These are phyloP conservation scores for Etia nguti DNA, from an alignment of 2,113 vertebrate genomes.

Conservation along the genomic window DNA sequence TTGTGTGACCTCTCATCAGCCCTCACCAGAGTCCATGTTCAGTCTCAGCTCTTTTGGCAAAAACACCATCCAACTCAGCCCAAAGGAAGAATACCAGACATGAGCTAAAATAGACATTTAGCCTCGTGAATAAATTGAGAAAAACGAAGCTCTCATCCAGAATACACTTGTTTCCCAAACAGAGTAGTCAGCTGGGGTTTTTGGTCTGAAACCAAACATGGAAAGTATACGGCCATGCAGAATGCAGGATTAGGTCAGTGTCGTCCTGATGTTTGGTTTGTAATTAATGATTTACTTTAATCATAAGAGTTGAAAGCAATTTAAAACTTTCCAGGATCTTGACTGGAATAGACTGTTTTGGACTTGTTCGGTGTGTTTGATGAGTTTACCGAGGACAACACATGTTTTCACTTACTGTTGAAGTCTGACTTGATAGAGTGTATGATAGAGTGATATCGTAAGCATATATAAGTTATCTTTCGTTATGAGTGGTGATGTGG, in stretches of 20 bases:
- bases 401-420: conserved; percentile 13
- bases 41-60: conserved; percentile 57
- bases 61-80: conserved; percentile 25
- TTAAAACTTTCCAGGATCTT: conserved; percentile 17
- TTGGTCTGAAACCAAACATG: conserved; percentile 58
- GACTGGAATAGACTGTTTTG: neutral
- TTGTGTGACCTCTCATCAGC: conserved; percentile 19
- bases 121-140: conserved; percentile 44
- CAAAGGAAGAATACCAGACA: conserved; percentile 61
- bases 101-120: conserved; percentile 64
- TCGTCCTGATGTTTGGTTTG: conserved; percentile 40
- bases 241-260: conserved; percentile 48
- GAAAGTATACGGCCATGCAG: conserved; percentile 39
- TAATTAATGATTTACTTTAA: conserved; percentile 55
- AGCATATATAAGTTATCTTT: neutral
- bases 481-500: neutral
- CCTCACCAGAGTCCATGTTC: conserved; percentile 27
- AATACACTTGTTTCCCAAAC: conserved; percentile 59
- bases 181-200: conserved; percentile 41
- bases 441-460: neutral
- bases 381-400: conserved; percentile 21
- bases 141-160: conserved; percentile 53
- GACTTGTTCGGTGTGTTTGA: neutral
- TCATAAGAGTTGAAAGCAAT: conserved; percentile 21
- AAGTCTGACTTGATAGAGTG: neutral